Base-by-base conservation (phyloP, 2,888 invertebrate genomes). In the Unio pictorum region DNA sequence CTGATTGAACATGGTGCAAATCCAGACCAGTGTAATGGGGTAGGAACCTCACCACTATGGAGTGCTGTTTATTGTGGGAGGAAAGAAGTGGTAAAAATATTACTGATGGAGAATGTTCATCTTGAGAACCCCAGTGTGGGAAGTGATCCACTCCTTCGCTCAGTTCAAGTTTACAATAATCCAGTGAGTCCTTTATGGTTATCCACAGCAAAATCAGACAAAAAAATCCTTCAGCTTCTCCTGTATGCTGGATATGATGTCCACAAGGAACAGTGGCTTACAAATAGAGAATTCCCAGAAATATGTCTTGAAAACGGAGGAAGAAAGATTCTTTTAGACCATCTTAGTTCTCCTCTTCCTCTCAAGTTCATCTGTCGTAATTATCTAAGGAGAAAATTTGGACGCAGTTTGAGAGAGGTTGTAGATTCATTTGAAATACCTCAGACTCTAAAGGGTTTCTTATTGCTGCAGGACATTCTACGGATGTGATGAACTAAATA, bases 1-100 rank as follows among this genome's bases (percentile, higher is more conserved):
- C 76, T 86, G 3, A 64, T 86, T 18, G 68, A 71, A 45, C 55
- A 71, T 63, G 86, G 85, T 11, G 86, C 84, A 1, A 71, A 83
- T 30, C 84, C 86, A 5, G 69, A 83, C 64, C 66, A 72, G 8
- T 60, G 68, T 1, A 85, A 84, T 72, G 62, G 72, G 4, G 67
- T 74, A 3, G 67, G 72, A 11, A 73, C 76, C 7, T 84, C 85
- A 1, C 83, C 85, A 4, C 61, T 86, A 60, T 86, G 85, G 84
- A 85, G 84, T 69, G 85, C 85, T 11, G 82, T 82, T 1, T 80
- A 82, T 55, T 71, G 68, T 30, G 72, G 67, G 20, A 64, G 73
- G 26, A 63, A 68, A 18, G 68, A 71, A 3, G 68, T 79, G 1
- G 75, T 84, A 15, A 75, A 75, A 61, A 20, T 80, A 6, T 67